Evolutionary conservation across 2,797 vertebrate species (phyloP), one percentile per base, ranked within the genome.

Genomic region (Sebastiscus tertius): DNA sequence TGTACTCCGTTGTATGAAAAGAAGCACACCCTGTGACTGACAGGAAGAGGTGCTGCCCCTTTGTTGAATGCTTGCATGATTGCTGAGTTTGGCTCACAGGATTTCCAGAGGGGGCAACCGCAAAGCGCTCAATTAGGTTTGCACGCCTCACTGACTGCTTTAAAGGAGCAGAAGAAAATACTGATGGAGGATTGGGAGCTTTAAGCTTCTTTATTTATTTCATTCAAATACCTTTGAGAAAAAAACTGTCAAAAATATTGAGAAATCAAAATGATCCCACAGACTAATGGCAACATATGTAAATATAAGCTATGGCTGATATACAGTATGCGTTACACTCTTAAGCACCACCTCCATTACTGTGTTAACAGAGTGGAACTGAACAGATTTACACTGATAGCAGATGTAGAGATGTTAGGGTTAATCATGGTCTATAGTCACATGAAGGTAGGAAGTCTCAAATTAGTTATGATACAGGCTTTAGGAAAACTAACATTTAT

Each of bases 11-110:
- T 24, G 27, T 18, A 1, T 6, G 33, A 33, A n/a, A 46, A 71
- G 33, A 14, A 58, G 16, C 56, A 16, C 68, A 13, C 14, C 9
- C 36, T 61, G 55, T 77, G 80, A 85, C 54, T 83, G 85, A 77
- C 73, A 42, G 80, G 5, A 29, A 22, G 60, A 80, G 85, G 76
- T 75, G 83, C 67, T 62, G 60, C 66, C 66, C 67, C 83, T 63
- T 60, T 31, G 66, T 11, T 73, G 77, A 71, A 71, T 33, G 65
- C 65, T 42, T 49, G 52, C 73, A 63, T 83, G 78, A 70, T 79
- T 77, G 73, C 52, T 69, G 76, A 71, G 72, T 72, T 85, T 73
- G 58, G 77, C 60, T 75, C 52, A 20, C 39, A 54, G 71, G 55
- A 68, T 77, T 85, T 83, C 60, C 69, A 63, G 31, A 63, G 69